These are phyloP conservation scores for Diabrotica balteata DNA, from an alignment of 2,888 invertebrate species.

Conservation along the genomic window DNA sequence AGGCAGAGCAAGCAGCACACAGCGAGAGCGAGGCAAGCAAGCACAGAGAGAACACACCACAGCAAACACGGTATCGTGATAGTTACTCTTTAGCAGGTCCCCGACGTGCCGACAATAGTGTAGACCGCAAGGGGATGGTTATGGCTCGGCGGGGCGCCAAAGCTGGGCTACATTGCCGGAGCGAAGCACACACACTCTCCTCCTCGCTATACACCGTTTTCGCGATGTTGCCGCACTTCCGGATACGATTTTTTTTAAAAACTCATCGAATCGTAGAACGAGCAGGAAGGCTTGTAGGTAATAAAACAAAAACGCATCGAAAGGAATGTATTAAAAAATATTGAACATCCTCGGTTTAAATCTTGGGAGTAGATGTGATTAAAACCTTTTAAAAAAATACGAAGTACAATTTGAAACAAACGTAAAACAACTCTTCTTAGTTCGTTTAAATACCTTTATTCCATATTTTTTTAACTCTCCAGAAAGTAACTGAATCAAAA, in stretches of 20 bases:
- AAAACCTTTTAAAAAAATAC: too few species aligned
- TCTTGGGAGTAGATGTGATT: too few species aligned
- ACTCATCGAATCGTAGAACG: not conserved
- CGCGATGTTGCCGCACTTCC: conserved; percentile 24
- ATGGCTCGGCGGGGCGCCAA: conserved; percentile 60
- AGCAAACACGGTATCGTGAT: conserved; percentile 30
- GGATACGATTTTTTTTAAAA: conserved; percentile 17
- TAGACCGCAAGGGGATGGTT: conserved; percentile 60
- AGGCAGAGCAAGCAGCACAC: conserved; percentile 8
- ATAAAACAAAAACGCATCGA: too few species aligned
- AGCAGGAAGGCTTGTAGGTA: not conserved
- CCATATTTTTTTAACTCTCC: too few species aligned
- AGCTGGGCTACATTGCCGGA: conserved; percentile 49
- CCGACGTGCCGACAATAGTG: conserved; percentile 55
- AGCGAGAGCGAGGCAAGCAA: conserved; percentile 3
- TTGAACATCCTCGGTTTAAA: too few species aligned
- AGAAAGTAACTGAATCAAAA: too few species aligned
- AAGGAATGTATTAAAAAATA: too few species aligned
- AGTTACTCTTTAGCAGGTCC: conserved; percentile 43
- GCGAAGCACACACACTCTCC: conserved; percentile 48
- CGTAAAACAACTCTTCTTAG: too few species aligned
- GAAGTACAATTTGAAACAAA: too few species aligned
- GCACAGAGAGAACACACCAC: conserved; percentile 22
- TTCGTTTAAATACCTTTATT: too few species aligned
- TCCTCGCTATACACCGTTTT: conserved; percentile 50